Evolutionary conservation across 2,888 invertebrate species (phyloP), one percentile per base, ranked within the genome.

Genomic region (Melanostoma mellinum): DNA sequence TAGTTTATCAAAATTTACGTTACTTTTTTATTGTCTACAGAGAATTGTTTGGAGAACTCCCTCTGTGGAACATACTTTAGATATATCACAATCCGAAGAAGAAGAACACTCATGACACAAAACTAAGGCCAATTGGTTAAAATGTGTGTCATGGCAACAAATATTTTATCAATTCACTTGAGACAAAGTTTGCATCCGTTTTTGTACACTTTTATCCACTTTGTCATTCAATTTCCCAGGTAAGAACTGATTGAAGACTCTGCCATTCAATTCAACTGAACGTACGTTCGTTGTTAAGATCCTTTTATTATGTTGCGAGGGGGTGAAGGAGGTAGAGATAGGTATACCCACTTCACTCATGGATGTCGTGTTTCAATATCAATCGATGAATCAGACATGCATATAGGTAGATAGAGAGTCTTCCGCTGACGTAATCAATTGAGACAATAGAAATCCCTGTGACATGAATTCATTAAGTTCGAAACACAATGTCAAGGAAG

Each of bases 231-330:
- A 50, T 69, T 58, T 20, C 20, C 20, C 69, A 48, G 46, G 36
- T 38, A 56, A 30, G 5, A 48, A 38, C 38, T 63, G 63, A 63
- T 63, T 63, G 48, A 63, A 63, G 50, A 63, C 6, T 38, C 38
- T 32, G 20, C 38, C 50, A 63, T 63, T 63, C 33, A 50, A 63
- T 63, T 63, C 63, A 63, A 50, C 32, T 50, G 50, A 63, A 63
- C 63, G 63, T 63, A 55, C n/a, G n/a, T 10, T 44, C 44, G 20
- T 35, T 61, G 10, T 32, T 60, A 33, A 6, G 33, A 60, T 33
- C 40, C 1, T 46, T 38, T 50, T 32, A 4, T 36, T 35, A 2
- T 48, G 5, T 30, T 38, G 3, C 20, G 20, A 20, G 20, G 20
- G 20, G 20, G 20, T 20, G 20, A 20, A 20, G 6, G 8, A 50